Percentiles rank a stretch among this genome's conserved stretches.
phyloP scores from a whole-genome alignment of 2,888 invertebrate genomes.

The Phengaris alcon region DNA sequence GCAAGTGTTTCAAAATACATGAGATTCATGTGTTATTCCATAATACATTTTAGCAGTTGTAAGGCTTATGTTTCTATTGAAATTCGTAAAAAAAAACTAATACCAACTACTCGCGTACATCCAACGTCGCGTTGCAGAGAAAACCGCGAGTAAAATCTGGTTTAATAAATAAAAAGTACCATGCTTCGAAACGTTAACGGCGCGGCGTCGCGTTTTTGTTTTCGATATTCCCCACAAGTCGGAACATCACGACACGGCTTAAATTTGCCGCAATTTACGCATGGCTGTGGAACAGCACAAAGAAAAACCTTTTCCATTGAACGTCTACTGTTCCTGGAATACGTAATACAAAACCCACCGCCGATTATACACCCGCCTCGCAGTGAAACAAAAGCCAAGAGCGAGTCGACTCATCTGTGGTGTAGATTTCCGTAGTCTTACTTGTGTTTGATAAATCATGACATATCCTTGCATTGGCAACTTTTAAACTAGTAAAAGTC shows the following conservation, averaged over 20 bases:
- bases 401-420: neutral
- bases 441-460: too few relatives aligned
- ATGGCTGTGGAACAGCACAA: conserved; percentile 18
- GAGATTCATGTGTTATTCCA: neutral
- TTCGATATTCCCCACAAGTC: conserved; percentile 8
- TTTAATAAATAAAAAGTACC: neutral
- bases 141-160: too few relatives aligned
- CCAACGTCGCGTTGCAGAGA: too few relatives aligned
- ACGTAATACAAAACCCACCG: conserved; percentile 14
- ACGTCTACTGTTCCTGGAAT: conserved; percentile 19
- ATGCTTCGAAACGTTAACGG: neutral
- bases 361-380: conserved; percentile 5
- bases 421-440: too few relatives aligned
- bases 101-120: too few relatives aligned
- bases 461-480: too few relatives aligned
- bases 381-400: neutral
- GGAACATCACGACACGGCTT: neutral
- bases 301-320: conserved; percentile 20
- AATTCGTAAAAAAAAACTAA: too few relatives aligned
- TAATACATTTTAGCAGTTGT: neutral
- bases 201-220: neutral
- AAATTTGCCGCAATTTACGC: conserved; percentile 28
- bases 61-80: neutral
- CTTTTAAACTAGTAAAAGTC: too few relatives aligned
- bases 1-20: neutral